Conservation (phyloP, 2,113 vertebrate species). For the Tenebrosternarchus preto region DNA sequence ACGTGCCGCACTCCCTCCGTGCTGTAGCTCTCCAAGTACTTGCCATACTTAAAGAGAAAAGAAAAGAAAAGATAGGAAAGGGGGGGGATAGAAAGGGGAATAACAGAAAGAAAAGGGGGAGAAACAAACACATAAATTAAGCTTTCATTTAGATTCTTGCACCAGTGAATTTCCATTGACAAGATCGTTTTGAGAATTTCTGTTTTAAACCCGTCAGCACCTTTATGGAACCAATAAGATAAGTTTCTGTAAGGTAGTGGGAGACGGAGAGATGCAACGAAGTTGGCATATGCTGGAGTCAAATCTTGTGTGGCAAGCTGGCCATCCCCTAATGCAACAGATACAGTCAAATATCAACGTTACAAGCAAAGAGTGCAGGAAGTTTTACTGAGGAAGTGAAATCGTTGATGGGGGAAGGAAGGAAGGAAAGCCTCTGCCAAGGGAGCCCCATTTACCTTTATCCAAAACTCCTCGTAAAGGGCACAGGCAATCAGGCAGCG, state of each 20-base stretch:
- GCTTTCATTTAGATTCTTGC: constrained; percentile 70
- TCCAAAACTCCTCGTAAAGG: constrained; percentile 99
- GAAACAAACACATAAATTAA: constrained; percentile 58
- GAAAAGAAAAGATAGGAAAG: constrained; percentile 73
- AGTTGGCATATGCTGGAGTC: constrained; percentile 99
- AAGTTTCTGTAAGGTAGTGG: constrained; percentile 99
- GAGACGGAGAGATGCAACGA: constrained; percentile 99
- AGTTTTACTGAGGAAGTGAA: constrained; percentile 92
- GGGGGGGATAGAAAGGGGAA: constrained; percentile 49
- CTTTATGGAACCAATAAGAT: constrained; percentile 99
- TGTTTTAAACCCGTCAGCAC: constrained; percentile 99
- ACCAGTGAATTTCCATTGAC: constrained; percentile 85
- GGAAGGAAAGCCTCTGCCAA: constrained; percentile 60
- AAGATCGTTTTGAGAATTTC: constrained; percentile 96
- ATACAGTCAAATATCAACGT: constrained; percentile 99
- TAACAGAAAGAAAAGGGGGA: constrained; percentile 59
- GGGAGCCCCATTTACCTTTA: constrained; percentile 83
- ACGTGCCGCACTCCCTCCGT: constrained; percentile 92
- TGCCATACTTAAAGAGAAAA: constrained; percentile 86
- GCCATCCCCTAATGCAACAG: constrained; percentile 99
- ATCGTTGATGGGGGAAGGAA: constrained; percentile 79
- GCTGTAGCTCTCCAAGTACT: constrained; percentile 98
- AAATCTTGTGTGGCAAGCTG: constrained; percentile 99
- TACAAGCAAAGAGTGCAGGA: constrained; percentile 97
- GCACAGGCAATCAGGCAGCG: constrained; percentile 98